Percentiles rank a stretch among this genome's conserved stretches.
phyloP scores from a whole-genome alignment of 2,888 invertebrate species.

The Salpingus planirostris region DNA sequence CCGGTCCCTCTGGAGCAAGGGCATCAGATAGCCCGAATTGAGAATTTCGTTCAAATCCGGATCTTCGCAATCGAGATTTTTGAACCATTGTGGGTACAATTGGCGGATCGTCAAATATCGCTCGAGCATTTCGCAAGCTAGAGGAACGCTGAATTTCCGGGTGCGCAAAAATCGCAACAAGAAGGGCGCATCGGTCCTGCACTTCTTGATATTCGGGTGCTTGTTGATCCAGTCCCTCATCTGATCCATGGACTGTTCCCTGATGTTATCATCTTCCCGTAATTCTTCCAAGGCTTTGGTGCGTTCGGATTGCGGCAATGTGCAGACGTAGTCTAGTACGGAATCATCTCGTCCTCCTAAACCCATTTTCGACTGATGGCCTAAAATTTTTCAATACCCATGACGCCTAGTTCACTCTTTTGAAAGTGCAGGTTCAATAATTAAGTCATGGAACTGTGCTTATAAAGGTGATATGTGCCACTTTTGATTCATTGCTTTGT shows the following conservation, averaged over 20 bases:
- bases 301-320: slow-evolving; percentile 48
- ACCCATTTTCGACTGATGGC: no score
- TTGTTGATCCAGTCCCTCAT: slow-evolving; percentile 77
- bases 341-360: slow-evolving; percentile 35
- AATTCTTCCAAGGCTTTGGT: slow-evolving; percentile 63
- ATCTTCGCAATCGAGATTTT: slow-evolving; percentile 69
- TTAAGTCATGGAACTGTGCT: no score
- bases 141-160: slow-evolving; percentile 78
- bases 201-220: slow-evolving; percentile 72
- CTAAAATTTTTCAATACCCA: no score
- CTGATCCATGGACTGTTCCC: slow-evolving; percentile 66
- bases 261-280: slow-evolving; percentile 66
- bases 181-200: slow-evolving; percentile 76
- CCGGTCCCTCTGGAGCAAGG: slow-evolving; percentile 62
- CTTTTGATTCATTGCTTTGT: no score
- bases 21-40: slow-evolving; percentile 69
- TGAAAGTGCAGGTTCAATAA: no score
- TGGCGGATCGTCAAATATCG: slow-evolving; percentile 78
- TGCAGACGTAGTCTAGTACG: slow-evolving; percentile 34
- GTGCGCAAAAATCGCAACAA: slow-evolving; percentile 76
- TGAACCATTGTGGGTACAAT: slow-evolving; percentile 80
- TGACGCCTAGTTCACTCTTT: no score
- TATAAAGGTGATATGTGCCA: no score
- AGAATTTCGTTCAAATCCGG: slow-evolving; percentile 72
- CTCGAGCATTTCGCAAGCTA: slow-evolving; percentile 81